These are phyloP conservation scores for Chaetura pelagica DNA, from an alignment of 2,113 vertebrate genomes.

Conservation along the genomic window DNA sequence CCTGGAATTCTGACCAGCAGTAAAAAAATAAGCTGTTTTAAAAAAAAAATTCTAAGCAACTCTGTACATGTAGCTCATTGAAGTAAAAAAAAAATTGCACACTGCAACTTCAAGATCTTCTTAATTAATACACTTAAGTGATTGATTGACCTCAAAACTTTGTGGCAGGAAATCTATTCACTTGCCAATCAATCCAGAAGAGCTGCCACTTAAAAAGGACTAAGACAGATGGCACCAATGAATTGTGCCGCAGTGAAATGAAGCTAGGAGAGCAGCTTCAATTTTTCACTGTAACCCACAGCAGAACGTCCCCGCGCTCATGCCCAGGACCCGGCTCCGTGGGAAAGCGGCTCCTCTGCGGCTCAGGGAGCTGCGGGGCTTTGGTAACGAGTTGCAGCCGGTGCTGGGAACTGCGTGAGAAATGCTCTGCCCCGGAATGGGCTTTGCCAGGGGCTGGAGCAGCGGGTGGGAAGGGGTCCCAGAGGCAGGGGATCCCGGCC, in stretches of 20 bases:
- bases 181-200: constrained; percentile 56
- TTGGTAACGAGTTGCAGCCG: background rate
- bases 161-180: constrained; percentile 66
- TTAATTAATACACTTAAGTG: constrained; percentile 51
- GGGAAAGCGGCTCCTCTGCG: background rate
- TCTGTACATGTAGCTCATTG: background rate
- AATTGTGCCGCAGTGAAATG: background rate
- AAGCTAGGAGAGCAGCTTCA: background rate
- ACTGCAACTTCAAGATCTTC: background rate
- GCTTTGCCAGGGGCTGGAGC: background rate
- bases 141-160: constrained; percentile 69
- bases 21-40: background rate
- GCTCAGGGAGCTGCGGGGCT: background rate
- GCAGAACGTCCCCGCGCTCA: background rate
- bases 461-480: fast-evolving
- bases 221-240: constrained; percentile 57
- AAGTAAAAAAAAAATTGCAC: background rate
- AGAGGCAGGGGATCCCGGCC: background rate
- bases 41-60: background rate
- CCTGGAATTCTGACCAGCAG: background rate
- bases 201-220: constrained; percentile 53
- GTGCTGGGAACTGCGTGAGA: background rate
- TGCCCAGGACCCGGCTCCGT: background rate
- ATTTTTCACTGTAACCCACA: constrained; percentile 34
- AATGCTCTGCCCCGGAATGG: background rate